Evolutionary conservation across 2,797 vertebrate species (phyloP), one percentile per base, ranked within the genome.

Genomic region (Pseudomugil tenellus): DNA sequence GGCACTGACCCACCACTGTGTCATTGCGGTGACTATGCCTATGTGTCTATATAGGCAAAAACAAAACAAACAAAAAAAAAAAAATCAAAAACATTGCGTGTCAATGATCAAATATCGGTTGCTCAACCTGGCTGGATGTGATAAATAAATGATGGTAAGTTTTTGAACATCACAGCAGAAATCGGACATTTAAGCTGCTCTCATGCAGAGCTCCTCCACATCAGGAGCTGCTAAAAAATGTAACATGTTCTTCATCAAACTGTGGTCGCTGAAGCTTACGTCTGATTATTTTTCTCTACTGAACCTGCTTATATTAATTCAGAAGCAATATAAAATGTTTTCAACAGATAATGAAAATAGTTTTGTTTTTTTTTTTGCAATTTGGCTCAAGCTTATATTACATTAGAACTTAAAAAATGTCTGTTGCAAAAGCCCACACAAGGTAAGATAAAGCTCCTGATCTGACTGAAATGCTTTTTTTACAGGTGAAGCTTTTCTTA

Each of bases 101-200:
- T 56, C 63, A 68, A 63, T 63, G 77, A 77, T 74, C 68, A 76
- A 75, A 75, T 28, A 74, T 53, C 76, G 63, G 28, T 46, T 66
- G 68, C 81, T 74, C 67, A 41, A 68, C 81, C 79, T 81, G 67
- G 72, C 73, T 37, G 6, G 67, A 57, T 58, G 49, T 43, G 67
- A 76, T 80, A 59, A 77, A 85, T 75, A 75, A 83, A 70, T 70
- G 34, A 81, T 75, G 39, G 26, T 63, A 32, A 1, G 3, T 52
- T 76, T 81, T 48, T 79, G 54, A 66, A 72, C 69, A 51, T 84
- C 64, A 48, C 71, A 80, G 68, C 64, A 71, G 63, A 81, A 76
- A 77, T 68, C 64, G 35, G 71, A 75, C 68, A n/a, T 72, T 37
- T 29, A 46, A 68, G 66, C 43, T 23, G 37, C 31, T 52, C 37